Evolutionary conservation across 2,797 vertebrate species (phyloP).

Genomic region (Microctenopoma steveboyesi): DNA sequence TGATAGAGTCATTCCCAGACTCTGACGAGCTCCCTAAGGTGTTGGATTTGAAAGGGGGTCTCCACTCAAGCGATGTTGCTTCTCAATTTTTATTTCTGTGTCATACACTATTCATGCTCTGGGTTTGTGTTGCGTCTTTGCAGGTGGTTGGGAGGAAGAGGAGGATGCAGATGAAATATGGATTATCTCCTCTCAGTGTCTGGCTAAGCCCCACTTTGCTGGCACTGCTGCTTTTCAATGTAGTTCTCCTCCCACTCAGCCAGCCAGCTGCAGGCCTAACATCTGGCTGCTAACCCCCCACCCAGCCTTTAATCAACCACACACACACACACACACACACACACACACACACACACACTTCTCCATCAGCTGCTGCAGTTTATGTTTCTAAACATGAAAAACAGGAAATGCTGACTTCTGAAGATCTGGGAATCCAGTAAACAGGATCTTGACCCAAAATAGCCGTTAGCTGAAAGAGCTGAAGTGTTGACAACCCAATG

Average conservation of each 20-base stretch:
- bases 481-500: slow-evolving; percentile 40
- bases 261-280: slow-evolving; percentile 66
- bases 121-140: slow-evolving; percentile 62
- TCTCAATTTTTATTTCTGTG: slow-evolving; percentile 52
- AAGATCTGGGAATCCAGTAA: slow-evolving; percentile 60
- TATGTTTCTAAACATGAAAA: slow-evolving; percentile 5
- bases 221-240: slow-evolving; percentile 63
- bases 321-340: slow-evolving; percentile 26
- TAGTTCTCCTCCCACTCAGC: slow-evolving; percentile 64
- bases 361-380: slow-evolving; percentile 39
- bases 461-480: slow-evolving; percentile 39
- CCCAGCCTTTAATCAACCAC: slow-evolving; percentile 70
- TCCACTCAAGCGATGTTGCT: slow-evolving; percentile 30
- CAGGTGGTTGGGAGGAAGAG: slow-evolving; percentile 71
- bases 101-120: slow-evolving; percentile 72
- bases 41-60: slow-evolving; percentile 35
- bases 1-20: slow-evolving; percentile 43
- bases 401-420: slow-evolving; percentile 75
- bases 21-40: slow-evolving; percentile 50
- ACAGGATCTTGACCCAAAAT: slow-evolving; percentile 74
- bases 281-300: slow-evolving; percentile 58
- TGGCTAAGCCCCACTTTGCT: slow-evolving; percentile 71
- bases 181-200: slow-evolving; percentile 77
- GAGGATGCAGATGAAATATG: slow-evolving; percentile 79
- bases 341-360: slow-evolving; percentile 24